Evolutionary conservation across 2,113 vertebrate genomes (phyloP).

Genomic region (Aplodontia rufa): DNA sequence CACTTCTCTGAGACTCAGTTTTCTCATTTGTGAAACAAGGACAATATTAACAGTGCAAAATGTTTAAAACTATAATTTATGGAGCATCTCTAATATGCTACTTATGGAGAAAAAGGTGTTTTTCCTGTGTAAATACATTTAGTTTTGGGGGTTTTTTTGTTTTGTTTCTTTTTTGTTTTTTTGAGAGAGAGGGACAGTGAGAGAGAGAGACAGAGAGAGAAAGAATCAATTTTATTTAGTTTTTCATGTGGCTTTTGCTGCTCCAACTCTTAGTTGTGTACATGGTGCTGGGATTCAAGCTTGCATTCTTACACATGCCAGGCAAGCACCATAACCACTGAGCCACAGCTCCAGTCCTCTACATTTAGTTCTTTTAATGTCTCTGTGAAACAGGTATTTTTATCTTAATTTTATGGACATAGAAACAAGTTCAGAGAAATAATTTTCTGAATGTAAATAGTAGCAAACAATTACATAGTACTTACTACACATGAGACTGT

Average conservation of each 20-base stretch:
- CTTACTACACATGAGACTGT: background rate
- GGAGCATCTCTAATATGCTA: background rate
- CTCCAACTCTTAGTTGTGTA: too few species aligned
- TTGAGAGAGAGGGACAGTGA: too few species aligned
- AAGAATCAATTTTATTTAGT: too few species aligned
- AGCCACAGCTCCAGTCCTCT: too few species aligned
- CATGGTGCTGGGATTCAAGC: too few species aligned
- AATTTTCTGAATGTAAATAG: background rate
- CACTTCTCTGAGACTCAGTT: slow-evolving; percentile 30
- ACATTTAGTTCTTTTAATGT: background rate
- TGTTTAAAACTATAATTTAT: background rate
- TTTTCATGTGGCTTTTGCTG: too few species aligned
- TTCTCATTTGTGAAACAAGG: slow-evolving; percentile 35
- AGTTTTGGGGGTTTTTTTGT: too few species aligned
- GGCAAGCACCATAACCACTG: too few species aligned
- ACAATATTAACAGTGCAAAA: background rate
- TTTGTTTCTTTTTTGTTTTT: too few species aligned
- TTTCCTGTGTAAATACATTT: slow-evolving; percentile 1
- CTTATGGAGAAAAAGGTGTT: background rate
- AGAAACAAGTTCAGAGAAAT: background rate
- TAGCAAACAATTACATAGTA: background rate
- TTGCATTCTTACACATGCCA: too few species aligned
- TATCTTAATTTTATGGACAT: background rate
- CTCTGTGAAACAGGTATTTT: slow-evolving; percentile 11
- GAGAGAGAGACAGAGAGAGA: too few species aligned